phyloP scores from a whole-genome alignment of 2,888 invertebrate species.

The Drosophila anomalata region DNA sequence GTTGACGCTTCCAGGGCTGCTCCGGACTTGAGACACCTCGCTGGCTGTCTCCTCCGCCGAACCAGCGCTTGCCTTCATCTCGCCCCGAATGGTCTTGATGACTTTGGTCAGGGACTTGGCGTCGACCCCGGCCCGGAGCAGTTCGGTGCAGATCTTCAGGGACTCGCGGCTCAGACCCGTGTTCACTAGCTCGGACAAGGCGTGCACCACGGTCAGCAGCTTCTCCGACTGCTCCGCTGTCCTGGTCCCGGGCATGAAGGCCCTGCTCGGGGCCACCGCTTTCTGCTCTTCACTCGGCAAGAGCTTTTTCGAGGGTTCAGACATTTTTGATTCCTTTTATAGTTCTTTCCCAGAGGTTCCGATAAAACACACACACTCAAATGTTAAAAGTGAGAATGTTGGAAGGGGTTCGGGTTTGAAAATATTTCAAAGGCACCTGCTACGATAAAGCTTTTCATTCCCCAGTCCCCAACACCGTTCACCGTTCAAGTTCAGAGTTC shows the following conservation, averaged over 20 bases:
- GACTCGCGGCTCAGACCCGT: conserved; percentile 38
- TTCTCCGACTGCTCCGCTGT: neutral
- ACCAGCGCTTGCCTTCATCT: neutral
- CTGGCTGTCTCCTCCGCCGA: neutral
- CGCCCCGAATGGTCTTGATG: conserved; percentile 17
- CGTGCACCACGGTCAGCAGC: conserved; percentile 1
- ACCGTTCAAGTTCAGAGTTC: conserved; percentile 58
- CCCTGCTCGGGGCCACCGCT: neutral
- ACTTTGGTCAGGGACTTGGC: conserved; percentile 9
- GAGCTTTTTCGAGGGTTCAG: too few relatives aligned
- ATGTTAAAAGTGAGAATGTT: neutral
- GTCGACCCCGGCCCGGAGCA: conserved; percentile 23
- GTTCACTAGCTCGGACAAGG: conserved; percentile 33
- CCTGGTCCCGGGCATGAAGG: neutral
- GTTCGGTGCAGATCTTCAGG: conserved; percentile 16
- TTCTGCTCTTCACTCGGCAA: too few relatives aligned
- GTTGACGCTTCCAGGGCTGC: neutral
- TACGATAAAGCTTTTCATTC: too few relatives aligned
- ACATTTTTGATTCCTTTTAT: neutral
- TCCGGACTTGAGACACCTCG: neutral
- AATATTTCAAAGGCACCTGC: conserved; percentile 1
- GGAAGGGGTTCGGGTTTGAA: neutral
- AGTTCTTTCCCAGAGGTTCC: neutral
- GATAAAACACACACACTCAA: neutral
- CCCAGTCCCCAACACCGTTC: conserved; percentile 15